Evolutionary conservation across 2,113 vertebrate species (phyloP), one percentile per base, ranked within the genome.

Genomic region (Rousettus leschenaultii): DNA sequence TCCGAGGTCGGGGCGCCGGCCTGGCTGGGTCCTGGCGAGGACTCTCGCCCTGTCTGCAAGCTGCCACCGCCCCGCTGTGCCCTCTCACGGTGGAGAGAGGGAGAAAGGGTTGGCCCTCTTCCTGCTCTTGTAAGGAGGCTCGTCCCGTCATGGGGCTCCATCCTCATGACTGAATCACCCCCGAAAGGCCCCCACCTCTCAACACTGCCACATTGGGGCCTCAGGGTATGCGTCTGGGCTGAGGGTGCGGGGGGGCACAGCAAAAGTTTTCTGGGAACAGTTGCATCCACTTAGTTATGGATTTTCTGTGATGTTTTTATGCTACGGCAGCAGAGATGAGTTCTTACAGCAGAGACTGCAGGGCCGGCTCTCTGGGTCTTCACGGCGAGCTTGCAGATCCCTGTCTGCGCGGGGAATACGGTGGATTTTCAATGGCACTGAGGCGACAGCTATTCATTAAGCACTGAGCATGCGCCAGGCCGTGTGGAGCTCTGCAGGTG

Each of bases 201-300:
- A 22, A 33, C 1, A 21, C 33, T 61, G 65, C 30, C 24, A 59
- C 40, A 40, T 3, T 16, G 30, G 14, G 57, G 15, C 55, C 40
- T 63, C 75, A 15, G 13, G 28, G 5, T 43, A 5, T 1, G 15
- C n/a, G 28, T 40, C 74, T 21, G 26, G 15, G 12, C 6, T 16
- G 40, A 38, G 10, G 26, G 59, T 24, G 59, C 8, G 11, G 4
- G 10, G 59, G 59, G 26, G 5, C 53, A 33, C 0, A n/a, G 65
- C 26, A 5, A 4, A 19, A 24, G 30, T 45, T 55, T 75, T 38
- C 24, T 10, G 13, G 3, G 59, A 43, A 66, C 48, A 12, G n/a
- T 5, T 2, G 0, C 0, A 14, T 6, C 2, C 0, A 0, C 6
- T 48, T 66, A 5, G 13, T 40, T 30, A 30, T 1, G 19, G 7